A percentile compares a stretch with the other conserved stretches of the same genome.
These are phyloP conservation scores for Galbula dea DNA, from an alignment of 2,113 vertebrate genomes.

Conservation along the genomic window DNA sequence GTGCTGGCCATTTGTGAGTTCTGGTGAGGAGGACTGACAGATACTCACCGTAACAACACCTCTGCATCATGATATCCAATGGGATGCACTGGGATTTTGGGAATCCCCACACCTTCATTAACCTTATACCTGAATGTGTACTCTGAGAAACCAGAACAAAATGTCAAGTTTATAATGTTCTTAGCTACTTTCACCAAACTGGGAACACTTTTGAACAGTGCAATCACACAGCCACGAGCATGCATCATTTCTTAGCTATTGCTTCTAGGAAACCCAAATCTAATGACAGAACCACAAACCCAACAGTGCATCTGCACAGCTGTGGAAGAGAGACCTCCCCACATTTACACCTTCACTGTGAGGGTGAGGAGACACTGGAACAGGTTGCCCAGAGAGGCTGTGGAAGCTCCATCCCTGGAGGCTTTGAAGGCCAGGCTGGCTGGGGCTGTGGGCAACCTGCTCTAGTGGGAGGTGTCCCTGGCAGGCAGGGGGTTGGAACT, in stretches of 20 bases:
- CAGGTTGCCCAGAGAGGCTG: no score
- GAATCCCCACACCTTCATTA: slow-evolving; percentile 87
- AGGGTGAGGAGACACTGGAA: no score
- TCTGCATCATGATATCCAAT: slow-evolving; percentile 90
- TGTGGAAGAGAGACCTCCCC: neutral
- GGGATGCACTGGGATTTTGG: slow-evolving; percentile 91
- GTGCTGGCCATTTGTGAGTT: neutral
- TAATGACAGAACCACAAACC: neutral
- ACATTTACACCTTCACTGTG: no score
- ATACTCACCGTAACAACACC: slow-evolving; percentile 80
- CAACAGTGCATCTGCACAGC: neutral
- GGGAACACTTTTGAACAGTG: neutral
- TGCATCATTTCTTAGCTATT: neutral
- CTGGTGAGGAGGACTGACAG: neutral
- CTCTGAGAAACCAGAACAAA: slow-evolving; percentile 74
- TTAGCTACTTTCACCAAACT: neutral
- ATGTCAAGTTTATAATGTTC: neutral
- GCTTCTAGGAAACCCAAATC: neutral
- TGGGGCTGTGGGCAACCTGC: no score
- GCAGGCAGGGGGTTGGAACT: no score
- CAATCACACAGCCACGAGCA: neutral
- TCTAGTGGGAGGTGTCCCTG: no score
- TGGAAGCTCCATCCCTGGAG: no score
- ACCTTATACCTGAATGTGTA: slow-evolving; percentile 82
- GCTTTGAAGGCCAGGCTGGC: no score